Evolutionary conservation across 2,888 invertebrate species (phyloP).

Genomic region (Agonum fuliginosum): DNA sequence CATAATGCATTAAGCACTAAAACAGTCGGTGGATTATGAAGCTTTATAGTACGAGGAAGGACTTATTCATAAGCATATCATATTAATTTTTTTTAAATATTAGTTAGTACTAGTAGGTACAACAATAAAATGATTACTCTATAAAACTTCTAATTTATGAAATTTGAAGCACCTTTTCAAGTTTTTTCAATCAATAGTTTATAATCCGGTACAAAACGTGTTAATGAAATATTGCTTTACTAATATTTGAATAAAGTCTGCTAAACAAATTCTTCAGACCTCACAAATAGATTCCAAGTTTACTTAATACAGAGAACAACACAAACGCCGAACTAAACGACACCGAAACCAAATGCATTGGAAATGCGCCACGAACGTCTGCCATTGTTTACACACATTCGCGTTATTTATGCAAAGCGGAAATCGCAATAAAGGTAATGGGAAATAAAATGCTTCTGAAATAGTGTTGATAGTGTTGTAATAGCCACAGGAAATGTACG

Average conservation of each 20-base stretch:
- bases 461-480: slow-evolving; percentile 47
- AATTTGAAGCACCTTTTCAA: not conserved
- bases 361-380: slow-evolving; percentile 19
- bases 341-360: slow-evolving; percentile 22
- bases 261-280: not conserved
- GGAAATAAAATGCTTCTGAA: slow-evolving; percentile 53
- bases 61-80: no score
- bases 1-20: no score
- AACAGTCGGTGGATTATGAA: no score
- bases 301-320: not conserved
- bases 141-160: no score
- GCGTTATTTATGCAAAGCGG: slow-evolving; percentile 44
- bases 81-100: no score
- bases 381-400: slow-evolving; percentile 26
- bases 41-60: no score
- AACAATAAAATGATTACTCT: no score
- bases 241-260: no score
- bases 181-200: slow-evolving; percentile 1
- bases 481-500: slow-evolving; percentile 41
- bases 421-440: slow-evolving; percentile 51
- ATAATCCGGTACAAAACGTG: no score
- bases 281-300: not conserved
- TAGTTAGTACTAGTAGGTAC: no score
- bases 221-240: no score
- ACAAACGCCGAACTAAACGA: not conserved